phyloP scores from a whole-genome alignment of 2,888 invertebrate species.

The Lapara coniferarum region DNA sequence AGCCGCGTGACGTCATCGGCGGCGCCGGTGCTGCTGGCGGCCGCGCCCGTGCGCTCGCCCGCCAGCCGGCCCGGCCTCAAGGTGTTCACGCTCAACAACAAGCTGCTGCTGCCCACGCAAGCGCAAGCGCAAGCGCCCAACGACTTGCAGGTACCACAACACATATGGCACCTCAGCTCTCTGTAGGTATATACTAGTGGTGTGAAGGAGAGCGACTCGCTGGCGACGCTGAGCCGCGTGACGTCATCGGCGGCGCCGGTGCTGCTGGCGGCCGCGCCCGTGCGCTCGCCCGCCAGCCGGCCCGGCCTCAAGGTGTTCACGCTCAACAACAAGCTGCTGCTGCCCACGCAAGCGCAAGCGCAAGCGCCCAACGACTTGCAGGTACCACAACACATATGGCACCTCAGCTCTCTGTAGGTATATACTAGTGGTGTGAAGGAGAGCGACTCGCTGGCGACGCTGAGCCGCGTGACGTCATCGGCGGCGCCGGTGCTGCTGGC shows the following conservation, averaged over 20 bases:
- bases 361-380: slow-evolving; percentile 50
- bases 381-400: too few relatives aligned
- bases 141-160: slow-evolving; percentile 49
- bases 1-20: slow-evolving; percentile 26
- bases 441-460: slow-evolving; percentile 45
- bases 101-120: slow-evolving; percentile 39
- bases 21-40: slow-evolving; percentile 51
- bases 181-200: too few relatives aligned
- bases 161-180: too few relatives aligned
- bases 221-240: slow-evolving; percentile 28
- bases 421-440: too few relatives aligned
- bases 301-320: slow-evolving; percentile 63
- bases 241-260: slow-evolving; percentile 41
- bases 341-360: slow-evolving; percentile 37
- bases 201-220: slow-evolving; percentile 81
- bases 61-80: slow-evolving; percentile 59
- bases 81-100: slow-evolving; percentile 60
- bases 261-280: too few relatives aligned
- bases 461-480: slow-evolving; percentile 25
- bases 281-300: too few relatives aligned
- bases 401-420: too few relatives aligned
- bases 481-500: slow-evolving; percentile 49
- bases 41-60: too few relatives aligned
- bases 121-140: slow-evolving; percentile 46
- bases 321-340: slow-evolving; percentile 51